A percentile compares a stretch with the other conserved stretches of the same genome.
These are phyloP conservation scores for Elmis aenea DNA, from an alignment of 2,888 invertebrate species.

Conservation along the genomic window DNA sequence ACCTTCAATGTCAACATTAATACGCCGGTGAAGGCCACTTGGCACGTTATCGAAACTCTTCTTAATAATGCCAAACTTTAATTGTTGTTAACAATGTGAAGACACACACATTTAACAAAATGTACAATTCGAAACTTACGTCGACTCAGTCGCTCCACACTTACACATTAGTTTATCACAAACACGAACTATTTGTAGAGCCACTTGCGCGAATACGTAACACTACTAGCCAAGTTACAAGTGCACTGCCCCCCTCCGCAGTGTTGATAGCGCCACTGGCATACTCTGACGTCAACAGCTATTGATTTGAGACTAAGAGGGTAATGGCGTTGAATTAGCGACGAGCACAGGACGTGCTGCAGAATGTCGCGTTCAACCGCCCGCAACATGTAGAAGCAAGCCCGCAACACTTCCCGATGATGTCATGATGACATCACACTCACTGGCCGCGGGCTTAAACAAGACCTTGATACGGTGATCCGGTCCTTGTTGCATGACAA, in stretches of 20 bases:
- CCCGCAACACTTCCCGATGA: slow-evolving; percentile 47
- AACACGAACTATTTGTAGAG: slow-evolving; percentile 44
- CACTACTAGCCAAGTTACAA: slow-evolving; percentile 50
- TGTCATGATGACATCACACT: slow-evolving; percentile 52
- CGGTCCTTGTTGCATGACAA: too few relatives aligned
- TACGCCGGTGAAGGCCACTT: slow-evolving; percentile 47
- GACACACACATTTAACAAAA: slow-evolving; percentile 24
- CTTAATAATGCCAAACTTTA: slow-evolving; percentile 12
- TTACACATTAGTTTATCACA: slow-evolving; percentile 42
- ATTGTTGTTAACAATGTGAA: slow-evolving; percentile 12
- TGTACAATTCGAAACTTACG: slow-evolving; percentile 37
- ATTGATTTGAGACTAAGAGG: slow-evolving; percentile 42
- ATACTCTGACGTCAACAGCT: slow-evolving; percentile 46
- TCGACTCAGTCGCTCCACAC: slow-evolving; percentile 41
- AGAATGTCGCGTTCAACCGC: slow-evolving; percentile 15
- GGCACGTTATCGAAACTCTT: slow-evolving; percentile 37
- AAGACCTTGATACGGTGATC: slow-evolving; percentile 40
- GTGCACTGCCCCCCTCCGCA: slow-evolving; percentile 45
- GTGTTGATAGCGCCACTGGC: slow-evolving; percentile 44
- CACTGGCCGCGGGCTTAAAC: slow-evolving; percentile 41
- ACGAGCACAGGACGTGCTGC: slow-evolving; percentile 17
- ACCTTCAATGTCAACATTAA: slow-evolving; percentile 49
- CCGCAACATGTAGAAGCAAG: slow-evolving; percentile 23
- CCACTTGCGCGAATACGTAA: slow-evolving; percentile 48
- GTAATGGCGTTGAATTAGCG: slow-evolving; percentile 40